Evolutionary conservation across 2,797 vertebrate genomes (phyloP).

Genomic region (Rallus crepitans): DNA sequence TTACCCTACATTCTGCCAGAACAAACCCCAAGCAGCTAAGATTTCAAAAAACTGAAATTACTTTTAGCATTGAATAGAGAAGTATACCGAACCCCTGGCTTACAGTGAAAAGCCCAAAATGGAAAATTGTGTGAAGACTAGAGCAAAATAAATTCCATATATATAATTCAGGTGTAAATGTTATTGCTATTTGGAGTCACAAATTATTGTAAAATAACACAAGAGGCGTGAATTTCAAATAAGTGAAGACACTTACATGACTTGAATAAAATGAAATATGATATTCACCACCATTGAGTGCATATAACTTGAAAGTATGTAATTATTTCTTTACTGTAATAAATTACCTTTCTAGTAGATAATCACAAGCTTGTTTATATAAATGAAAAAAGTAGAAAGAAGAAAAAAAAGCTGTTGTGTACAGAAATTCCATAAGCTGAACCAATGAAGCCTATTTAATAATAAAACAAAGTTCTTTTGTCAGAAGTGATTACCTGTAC

Average conservation of each 20-base stretch:
- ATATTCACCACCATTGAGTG: neutral
- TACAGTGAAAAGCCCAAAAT: neutral
- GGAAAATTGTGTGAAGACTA: neutral
- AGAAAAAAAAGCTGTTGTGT: rapidly evolving
- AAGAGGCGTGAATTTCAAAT: neutral
- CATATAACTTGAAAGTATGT: neutral
- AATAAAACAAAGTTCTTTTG: neutral
- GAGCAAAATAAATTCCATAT: neutral
- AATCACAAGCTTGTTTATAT: neutral
- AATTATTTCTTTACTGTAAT: conserved; percentile 1
- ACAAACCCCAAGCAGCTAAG: neutral
- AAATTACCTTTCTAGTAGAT: neutral
- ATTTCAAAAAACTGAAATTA: neutral
- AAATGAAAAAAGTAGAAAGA: neutral
- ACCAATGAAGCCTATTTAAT: neutral
- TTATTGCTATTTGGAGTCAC: neutral
- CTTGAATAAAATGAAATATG: neutral
- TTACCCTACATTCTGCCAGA: neutral
- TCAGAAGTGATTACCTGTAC: neutral
- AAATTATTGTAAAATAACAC: neutral
- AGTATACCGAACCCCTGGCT: neutral
- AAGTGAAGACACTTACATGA: neutral
- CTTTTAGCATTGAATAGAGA: neutral
- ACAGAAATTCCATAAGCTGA: neutral
- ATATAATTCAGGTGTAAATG: neutral